Percentiles rank a stretch among this genome's conserved stretches.
These are phyloP conservation scores for Cairina moschata DNA, from an alignment of 2,113 vertebrate species.

Conservation along the genomic window DNA sequence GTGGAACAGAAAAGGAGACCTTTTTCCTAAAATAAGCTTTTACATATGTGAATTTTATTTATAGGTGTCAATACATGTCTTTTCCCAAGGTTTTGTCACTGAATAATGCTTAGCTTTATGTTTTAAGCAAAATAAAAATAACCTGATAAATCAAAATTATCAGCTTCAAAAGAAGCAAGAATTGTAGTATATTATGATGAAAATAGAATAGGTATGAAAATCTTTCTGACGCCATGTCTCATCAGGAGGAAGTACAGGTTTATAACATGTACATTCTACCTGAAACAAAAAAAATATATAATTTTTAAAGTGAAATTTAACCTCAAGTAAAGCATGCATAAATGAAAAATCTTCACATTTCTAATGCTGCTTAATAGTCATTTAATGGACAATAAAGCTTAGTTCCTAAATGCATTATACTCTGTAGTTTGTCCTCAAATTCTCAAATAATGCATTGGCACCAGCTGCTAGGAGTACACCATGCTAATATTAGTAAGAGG, in stretches of 20 bases:
- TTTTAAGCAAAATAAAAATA: neutral
- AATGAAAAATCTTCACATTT: neutral
- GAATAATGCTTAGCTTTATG: neutral
- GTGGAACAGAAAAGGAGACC: neutral
- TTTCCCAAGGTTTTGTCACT: neutral
- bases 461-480: neutral
- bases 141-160: slow-evolving; percentile 8
- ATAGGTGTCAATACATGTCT: neutral
- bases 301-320: neutral
- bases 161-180: neutral
- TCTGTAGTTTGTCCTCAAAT: neutral
- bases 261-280: neutral
- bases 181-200: neutral
- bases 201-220: neutral
- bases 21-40: neutral
- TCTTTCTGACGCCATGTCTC: neutral
- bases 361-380: neutral
- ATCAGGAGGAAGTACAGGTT: neutral
- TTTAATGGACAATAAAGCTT: slow-evolving; percentile 6
- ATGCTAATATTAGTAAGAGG: neutral
- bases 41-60: neutral
- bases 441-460: neutral
- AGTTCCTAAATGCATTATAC: neutral
- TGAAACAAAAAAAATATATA: neutral
- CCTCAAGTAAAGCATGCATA: neutral